Conservation (phyloP, 2,888 invertebrate genomes). For the Pandemis heparana region DNA sequence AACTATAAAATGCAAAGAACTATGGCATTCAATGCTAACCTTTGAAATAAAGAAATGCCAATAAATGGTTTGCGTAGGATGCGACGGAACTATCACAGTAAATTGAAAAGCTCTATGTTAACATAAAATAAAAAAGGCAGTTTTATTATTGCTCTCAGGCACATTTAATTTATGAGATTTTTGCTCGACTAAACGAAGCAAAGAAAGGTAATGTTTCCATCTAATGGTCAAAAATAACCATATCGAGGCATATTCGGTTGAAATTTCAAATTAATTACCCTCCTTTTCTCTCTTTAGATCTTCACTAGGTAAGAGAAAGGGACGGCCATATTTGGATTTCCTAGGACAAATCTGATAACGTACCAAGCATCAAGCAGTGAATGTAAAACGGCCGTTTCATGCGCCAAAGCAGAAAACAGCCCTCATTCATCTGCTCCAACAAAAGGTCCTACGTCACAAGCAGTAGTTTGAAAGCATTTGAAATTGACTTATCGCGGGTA, state of each 20-base stretch:
- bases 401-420: neutral
- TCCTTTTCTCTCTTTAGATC: too few relatives aligned
- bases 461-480: neutral
- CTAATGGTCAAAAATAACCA: neutral
- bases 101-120: neutral
- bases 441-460: neutral
- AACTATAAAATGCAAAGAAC: neutral
- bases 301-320: neutral
- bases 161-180: neutral
- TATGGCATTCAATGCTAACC: constrained; percentile 16
- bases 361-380: neutral
- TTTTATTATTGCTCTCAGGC: neutral
- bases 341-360: too few relatives aligned
- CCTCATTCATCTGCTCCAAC: neutral
- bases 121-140: neutral
- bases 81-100: neutral
- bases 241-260: too few relatives aligned
- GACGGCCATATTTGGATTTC: neutral
- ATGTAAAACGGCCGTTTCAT: neutral
- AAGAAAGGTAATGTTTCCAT: neutral
- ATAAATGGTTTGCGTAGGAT: neutral
- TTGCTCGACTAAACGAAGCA: neutral
- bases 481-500: constrained; percentile 24
- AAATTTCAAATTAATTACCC: too few relatives aligned
- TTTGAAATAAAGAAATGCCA: neutral